A percentile compares a stretch with the other conserved stretches of the same genome.
phyloP scores from a whole-genome alignment of 2,113 vertebrate genomes.

The Argyrosomus japonicus region DNA sequence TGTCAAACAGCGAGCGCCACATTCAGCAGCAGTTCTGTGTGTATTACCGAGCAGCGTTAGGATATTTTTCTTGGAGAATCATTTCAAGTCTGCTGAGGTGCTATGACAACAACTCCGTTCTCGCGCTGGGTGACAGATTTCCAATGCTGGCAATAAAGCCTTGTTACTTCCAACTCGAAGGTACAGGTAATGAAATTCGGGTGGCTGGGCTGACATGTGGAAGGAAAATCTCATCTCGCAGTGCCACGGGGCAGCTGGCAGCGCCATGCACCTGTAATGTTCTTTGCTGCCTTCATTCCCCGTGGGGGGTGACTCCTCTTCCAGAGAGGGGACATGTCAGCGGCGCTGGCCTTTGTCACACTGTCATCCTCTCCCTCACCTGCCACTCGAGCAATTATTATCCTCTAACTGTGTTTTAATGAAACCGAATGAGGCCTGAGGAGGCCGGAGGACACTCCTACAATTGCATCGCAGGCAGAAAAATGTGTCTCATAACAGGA shows the following conservation, averaged over 20 bases:
- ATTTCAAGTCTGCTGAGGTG: constrained; percentile 28
- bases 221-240: constrained; percentile 61
- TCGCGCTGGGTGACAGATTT: constrained; percentile 54
- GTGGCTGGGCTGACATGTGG: constrained; percentile 26
- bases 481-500: constrained; percentile 33
- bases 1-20: constrained; percentile 6
- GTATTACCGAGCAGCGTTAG: not conserved
- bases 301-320: constrained; percentile 10
- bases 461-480: constrained; percentile 35
- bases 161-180: constrained; percentile 65
- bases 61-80: constrained; percentile 21
- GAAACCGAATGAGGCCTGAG: constrained; percentile 47
- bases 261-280: constrained; percentile 45
- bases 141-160: constrained; percentile 61
- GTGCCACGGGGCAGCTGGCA: constrained; percentile 57
- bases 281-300: constrained; percentile 50
- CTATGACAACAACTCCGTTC: constrained; percentile 53
- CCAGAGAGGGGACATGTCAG: constrained; percentile 46
- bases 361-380: constrained; percentile 30
- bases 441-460: constrained; percentile 12
- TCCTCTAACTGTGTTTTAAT: constrained; percentile 66
- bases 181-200: constrained; percentile 65
- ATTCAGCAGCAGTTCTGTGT: not conserved
- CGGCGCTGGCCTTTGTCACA: constrained; percentile 41
- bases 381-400: constrained; percentile 41